Base-by-base conservation (phyloP, 2,888 invertebrate species). In the Philonicus albiceps region DNA sequence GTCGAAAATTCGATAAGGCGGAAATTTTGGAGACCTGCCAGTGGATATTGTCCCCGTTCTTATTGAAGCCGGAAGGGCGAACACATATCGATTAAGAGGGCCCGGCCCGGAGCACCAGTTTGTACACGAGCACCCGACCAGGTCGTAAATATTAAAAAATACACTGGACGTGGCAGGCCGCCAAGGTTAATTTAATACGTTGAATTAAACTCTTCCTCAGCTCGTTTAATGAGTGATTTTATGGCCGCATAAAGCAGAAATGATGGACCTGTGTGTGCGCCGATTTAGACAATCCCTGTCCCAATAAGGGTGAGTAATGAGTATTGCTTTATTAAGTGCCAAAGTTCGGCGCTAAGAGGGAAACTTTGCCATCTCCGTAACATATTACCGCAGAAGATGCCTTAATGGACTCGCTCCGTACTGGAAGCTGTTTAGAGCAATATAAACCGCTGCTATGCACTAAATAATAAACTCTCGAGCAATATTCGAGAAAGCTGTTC, bases 1-100 rank as follows among this genome's bases (percentile, higher is more conserved):
- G 80, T 80, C 80, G 80, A 80, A 80, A 80, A 80, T 80, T 80
- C 80, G 80, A 80, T 80, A 80, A 80, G 80, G 80, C 80, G 80
- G 80, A 80, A 43, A 80, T 80, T 80, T 80, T 80, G 80, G 80
- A 43, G 31, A 80, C n/a, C 27, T 80, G 80, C 80, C 80, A 80
- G 49, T 49, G 80, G 80, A 80, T 80, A 80, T 80, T 80, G 80
- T 80, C 80, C 80, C 53, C 49, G 80, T 80, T 80, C 80, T 80
- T 80, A 80, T 53, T 80, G 49, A 53, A 80, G 43, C 80, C 49
- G 49, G 80, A 80, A 80, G 80, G 80, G 80, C 40, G 49, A 49
- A 80, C 80, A 80, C 53, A 80, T 80, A 80, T 80, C 80, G 80
- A 80, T 80, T 80, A 80, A 80, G 80, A 76, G 80, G 34, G 6